These are phyloP conservation scores for Pogonocherus hispidulus DNA, from an alignment of 2,888 invertebrate species.

Conservation along the genomic window DNA sequence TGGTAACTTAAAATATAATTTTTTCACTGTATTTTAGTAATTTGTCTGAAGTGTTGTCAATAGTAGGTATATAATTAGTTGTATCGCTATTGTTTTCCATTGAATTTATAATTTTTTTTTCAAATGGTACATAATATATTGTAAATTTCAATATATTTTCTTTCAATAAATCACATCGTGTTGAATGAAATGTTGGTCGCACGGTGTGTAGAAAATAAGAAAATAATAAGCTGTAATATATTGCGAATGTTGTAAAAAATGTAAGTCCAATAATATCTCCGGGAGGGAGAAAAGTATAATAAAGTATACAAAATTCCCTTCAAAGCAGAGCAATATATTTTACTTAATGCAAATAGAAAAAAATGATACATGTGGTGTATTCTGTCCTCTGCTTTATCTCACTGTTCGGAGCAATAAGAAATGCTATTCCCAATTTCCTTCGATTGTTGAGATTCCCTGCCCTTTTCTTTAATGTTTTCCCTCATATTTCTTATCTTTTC, in stretches of 20 bases:
- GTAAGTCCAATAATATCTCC: background rate
- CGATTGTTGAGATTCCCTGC: constrained; percentile 8
- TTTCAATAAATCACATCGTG: too few species aligned
- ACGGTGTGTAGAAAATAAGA: too few species aligned
- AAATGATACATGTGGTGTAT: constrained; percentile 9
- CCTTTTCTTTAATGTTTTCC: constrained; percentile 20
- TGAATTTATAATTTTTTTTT: too few species aligned
- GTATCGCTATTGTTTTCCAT: too few species aligned
- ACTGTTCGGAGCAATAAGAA: constrained; percentile 17
- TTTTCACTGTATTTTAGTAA: too few species aligned
- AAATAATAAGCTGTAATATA: background rate
- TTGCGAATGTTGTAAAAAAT: background rate
- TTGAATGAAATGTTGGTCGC: too few species aligned
- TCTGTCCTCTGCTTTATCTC: background rate
- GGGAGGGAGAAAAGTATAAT: background rate
- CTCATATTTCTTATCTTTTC: constrained; percentile 14
- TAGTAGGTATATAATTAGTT: too few species aligned
- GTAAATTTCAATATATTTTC: too few species aligned
- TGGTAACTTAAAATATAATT: too few species aligned
- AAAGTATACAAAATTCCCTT: constrained; percentile 5
- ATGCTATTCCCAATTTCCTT: constrained; percentile 18
- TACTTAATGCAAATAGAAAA: constrained; percentile 12
- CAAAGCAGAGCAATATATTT: constrained; percentile 6
- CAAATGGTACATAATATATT: too few species aligned
- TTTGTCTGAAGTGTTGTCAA: too few species aligned